Evolutionary conservation across 53 echinoderm and acorn worm genomes (phyloP), one percentile per base, ranked within the genome.

Genomic region (Mesocentrotus franciscanus): DNA sequence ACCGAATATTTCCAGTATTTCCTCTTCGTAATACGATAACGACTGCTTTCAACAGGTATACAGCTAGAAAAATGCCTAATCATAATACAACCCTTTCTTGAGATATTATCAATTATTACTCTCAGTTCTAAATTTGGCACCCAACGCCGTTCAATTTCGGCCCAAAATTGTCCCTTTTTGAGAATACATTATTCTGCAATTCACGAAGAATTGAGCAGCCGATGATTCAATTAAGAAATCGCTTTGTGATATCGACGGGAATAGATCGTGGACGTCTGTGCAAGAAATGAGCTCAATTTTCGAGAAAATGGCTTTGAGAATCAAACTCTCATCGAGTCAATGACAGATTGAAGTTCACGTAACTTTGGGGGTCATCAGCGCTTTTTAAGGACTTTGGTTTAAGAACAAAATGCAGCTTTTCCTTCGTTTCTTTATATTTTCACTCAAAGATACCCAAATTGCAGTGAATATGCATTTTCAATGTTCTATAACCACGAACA

Each of bases 201-300:
- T 91, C 64, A 66, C 24, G 59, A 87, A 87, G 87, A 57, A 87
- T 58, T 35, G 26, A 56, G 57, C 12, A 26, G 0, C 12, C 26
- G 87, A 64, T 91, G 66, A 91, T 91, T 66, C 20, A 39, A 91
- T 91, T 91, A 91, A 91, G 91, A 11, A 64, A 64, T 66, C 66
- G 66, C 91, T 66, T 91, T 91, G 91, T 91, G 61, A 91, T 91
- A 58, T 64, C 64, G 91, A 91, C 91, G 64, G 64, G 91, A 91
- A 91, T 91, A 91, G 91, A 61, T n/a, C 68, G 61, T 4, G 64
- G 10, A 15, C 92, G 92, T 92, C 92, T 92, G 75, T 36, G 64
- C 74, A 56, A 92, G 92, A 92, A 92, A 92, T 92, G 74, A 92
- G 58, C 71, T 92, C 92, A 92, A 72, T 92, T 92, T 56, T 92